Base-by-base conservation (phyloP, 2,888 invertebrate species). In the Leuctra nigra region DNA sequence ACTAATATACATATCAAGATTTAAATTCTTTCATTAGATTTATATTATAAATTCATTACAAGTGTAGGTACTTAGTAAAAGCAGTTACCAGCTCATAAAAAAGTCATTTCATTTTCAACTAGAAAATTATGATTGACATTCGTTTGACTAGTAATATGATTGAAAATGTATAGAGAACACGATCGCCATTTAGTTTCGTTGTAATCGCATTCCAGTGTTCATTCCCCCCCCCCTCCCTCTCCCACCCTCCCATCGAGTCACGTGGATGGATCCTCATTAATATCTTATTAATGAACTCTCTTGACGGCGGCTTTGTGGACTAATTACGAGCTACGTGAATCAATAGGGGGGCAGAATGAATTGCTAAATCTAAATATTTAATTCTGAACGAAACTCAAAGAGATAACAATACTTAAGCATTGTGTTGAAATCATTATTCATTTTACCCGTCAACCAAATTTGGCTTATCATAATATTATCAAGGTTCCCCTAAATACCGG, bases 331-430 rank as follows among this genome's bases (percentile, higher is more conserved):
- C 33, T 33, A 33, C 35, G 50, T 18, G 33, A 29, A 50, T 50
- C 50, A 50, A 50, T 50, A 33, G 50, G 29, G 33, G 24, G 33
- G 33, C 35, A 41, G 33, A 23, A 50, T 50, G 50, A 50, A 35
- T 50, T 50, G 50, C 50, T 35, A 35, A 50, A 50, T 50, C 50
- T 33, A 33, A 50, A 50, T 50, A 35, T 48, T 48, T 25, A 29
- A 20, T 48, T 25, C 33, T 50, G 35, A 24, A 50, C 13, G 35
- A 16, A 50, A 33, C 33, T 33, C 50, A 7, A 22, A 35, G 33
- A 35, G 50, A 50, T 50, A 50, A 50, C 50, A 50, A 50, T 50
- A 33, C 9, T 20, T 35, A 20, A 16, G 22, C 33, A 20, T 50
- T 50, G 50, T 50, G 13, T 29, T 6, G 20, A 20, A 16, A 50